These are phyloP conservation scores for Ericerus pela DNA, from an alignment of 1,140 invertebrate species.

Conservation along the genomic window DNA sequence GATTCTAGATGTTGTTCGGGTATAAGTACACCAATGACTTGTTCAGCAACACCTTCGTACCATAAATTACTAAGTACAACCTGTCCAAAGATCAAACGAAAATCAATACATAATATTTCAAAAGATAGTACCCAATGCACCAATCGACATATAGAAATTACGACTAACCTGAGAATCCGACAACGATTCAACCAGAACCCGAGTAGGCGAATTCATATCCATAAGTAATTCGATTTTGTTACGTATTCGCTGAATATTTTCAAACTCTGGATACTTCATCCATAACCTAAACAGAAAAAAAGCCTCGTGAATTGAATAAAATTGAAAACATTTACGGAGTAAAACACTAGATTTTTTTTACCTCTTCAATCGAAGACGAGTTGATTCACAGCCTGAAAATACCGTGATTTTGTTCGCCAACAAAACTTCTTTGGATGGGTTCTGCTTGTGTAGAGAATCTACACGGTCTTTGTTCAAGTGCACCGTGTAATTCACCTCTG, in stretches of 20 bases:
- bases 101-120: neutral
- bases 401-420: neutral
- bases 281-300: neutral
- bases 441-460: neutral
- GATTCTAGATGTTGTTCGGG: neutral
- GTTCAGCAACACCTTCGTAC: constrained; percentile 1
- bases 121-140: neutral
- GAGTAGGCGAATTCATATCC: neutral
- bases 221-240: neutral
- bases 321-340: neutral
- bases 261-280: neutral
- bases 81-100: neutral
- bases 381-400: neutral
- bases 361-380: neutral
- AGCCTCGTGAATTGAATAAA: neutral
- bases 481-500: neutral
- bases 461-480: neutral
- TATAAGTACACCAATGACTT: neutral
- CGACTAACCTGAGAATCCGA: neutral
- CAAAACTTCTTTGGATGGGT: neutral
- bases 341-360: neutral
- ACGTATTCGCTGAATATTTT: neutral
- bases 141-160: neutral
- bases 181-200: neutral
- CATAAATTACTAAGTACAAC: neutral